Evolutionary conservation across 2,888 invertebrate species (phyloP).

Genomic region (Pediacus dermestoides): DNA sequence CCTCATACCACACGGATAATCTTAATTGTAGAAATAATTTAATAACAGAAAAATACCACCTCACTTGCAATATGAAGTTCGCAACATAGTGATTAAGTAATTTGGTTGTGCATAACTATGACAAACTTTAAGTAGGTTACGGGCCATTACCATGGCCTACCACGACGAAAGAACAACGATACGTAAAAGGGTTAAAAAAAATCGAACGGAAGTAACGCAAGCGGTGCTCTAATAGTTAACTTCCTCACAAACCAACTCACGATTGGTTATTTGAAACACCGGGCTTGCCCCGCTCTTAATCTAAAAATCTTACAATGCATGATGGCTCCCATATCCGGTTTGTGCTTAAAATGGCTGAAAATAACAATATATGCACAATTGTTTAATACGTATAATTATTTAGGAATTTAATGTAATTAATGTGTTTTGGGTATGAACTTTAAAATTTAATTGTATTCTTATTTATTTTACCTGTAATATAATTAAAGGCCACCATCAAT

Average conservation of each 20-base stretch:
- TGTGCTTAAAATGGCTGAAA: slow-evolving; percentile 32
- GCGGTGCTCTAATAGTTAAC: slow-evolving; percentile 30
- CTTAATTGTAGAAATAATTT: too few species aligned
- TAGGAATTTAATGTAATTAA: slow-evolving; percentile 9
- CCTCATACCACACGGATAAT: too few species aligned
- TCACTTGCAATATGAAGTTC: neutral
- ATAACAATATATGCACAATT: slow-evolving; percentile 23
- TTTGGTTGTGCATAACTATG: slow-evolving; percentile 13
- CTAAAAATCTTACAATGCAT: slow-evolving; percentile 35
- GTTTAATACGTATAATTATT: slow-evolving; percentile 12
- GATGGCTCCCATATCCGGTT: slow-evolving; percentile 38
- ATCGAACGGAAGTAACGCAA: slow-evolving; percentile 30
- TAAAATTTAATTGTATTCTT: slow-evolving; percentile 18
- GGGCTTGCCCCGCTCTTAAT: slow-evolving; percentile 29
- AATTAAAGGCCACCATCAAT: slow-evolving; percentile 24
- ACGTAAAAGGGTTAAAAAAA: slow-evolving; percentile 27
- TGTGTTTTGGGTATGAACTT: slow-evolving; percentile 1
- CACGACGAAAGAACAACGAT: slow-evolving; percentile 17
- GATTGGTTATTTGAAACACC: slow-evolving; percentile 34
- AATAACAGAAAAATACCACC: slow-evolving; percentile 1
- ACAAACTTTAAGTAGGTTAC: slow-evolving; percentile 2
- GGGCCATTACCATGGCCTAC: slow-evolving; percentile 26
- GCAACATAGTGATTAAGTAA: slow-evolving; percentile 10
- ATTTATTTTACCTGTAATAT: slow-evolving; percentile 26
- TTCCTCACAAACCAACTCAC: slow-evolving; percentile 29